Evolutionary conservation across 35 echinoderm and acorn worm genomes (phyloP).

Genomic region (Holothuria glaberrima): DNA sequence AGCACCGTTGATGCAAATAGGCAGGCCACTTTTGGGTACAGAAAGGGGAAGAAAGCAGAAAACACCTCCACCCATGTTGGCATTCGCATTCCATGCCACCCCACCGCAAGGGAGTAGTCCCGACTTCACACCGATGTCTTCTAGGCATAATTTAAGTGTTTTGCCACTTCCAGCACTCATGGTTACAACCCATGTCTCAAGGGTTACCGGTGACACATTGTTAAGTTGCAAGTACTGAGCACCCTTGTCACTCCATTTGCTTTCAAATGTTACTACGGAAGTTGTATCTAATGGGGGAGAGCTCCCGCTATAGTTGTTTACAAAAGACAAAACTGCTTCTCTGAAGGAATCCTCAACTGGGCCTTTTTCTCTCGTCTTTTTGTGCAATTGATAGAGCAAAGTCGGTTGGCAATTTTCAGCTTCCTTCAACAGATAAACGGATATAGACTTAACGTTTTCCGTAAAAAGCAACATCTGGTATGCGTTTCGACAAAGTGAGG

Average conservation of each 20-base stretch:
- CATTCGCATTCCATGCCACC: constrained; percentile 34
- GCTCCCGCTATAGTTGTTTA: background rate
- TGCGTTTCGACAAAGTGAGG: constrained; percentile 32
- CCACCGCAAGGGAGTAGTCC: constrained; percentile 61
- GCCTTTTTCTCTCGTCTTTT: background rate
- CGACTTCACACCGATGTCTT: background rate
- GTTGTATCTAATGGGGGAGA: background rate
- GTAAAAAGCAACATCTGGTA: constrained; percentile 74
- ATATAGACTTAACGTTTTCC: constrained; percentile 65
- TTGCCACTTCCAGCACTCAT: constrained; percentile 14
- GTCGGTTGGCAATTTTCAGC: background rate
- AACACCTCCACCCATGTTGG: background rate
- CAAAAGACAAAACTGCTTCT: background rate
- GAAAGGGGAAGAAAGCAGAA: constrained; percentile 83
- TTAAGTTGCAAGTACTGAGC: background rate
- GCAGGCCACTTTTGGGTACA: constrained; percentile 58
- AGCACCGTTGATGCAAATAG: constrained; percentile 76
- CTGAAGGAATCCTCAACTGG: background rate
- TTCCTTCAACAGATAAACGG: constrained; percentile 46
- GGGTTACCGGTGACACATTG: no score
- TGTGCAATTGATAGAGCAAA: background rate
- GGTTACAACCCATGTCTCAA: constrained; percentile 9
- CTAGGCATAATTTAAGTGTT: background rate
- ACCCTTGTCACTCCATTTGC: background rate
- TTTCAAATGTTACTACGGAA: background rate